Conservation (phyloP, 2,113 vertebrate genomes). For the Orthonyx spaldingii region DNA sequence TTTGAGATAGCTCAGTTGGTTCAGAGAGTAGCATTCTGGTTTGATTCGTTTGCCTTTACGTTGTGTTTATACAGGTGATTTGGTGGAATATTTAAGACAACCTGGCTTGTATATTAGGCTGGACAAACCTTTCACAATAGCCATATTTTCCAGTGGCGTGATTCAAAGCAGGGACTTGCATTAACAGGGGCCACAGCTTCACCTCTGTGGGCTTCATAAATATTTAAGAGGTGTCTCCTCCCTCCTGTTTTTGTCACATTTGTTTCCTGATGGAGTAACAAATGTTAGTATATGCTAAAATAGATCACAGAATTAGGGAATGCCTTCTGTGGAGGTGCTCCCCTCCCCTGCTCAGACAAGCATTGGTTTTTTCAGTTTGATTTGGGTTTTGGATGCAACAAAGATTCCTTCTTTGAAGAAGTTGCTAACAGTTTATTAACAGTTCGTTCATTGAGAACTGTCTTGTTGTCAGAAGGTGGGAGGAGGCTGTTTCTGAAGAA, state of each 20-base stretch:
- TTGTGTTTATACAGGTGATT: neutral
- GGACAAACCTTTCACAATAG: neutral
- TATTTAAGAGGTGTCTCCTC: neutral
- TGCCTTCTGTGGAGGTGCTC: neutral
- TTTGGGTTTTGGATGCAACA: neutral
- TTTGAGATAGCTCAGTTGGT: neutral
- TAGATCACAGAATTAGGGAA: neutral
- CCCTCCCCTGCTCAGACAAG: neutral
- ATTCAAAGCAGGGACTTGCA: neutral
- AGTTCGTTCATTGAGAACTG: neutral
- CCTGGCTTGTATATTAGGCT: neutral
- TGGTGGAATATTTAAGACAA: neutral
- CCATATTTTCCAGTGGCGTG: neutral
- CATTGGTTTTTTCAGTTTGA: neutral
- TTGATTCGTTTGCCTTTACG: rapidly evolving
- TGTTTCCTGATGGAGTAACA: neutral
- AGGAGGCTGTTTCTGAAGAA: neutral
- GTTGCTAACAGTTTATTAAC: conserved; percentile 28
- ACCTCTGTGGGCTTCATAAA: neutral
- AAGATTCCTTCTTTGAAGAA: neutral
- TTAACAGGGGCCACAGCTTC: neutral
- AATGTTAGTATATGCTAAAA: neutral
- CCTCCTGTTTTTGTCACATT: neutral
- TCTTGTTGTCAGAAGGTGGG: neutral
- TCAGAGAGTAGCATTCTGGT: neutral